Evolutionary conservation across 2,797 vertebrate species (phyloP).

Genomic region (Urocyon cinereoargenteus): DNA sequence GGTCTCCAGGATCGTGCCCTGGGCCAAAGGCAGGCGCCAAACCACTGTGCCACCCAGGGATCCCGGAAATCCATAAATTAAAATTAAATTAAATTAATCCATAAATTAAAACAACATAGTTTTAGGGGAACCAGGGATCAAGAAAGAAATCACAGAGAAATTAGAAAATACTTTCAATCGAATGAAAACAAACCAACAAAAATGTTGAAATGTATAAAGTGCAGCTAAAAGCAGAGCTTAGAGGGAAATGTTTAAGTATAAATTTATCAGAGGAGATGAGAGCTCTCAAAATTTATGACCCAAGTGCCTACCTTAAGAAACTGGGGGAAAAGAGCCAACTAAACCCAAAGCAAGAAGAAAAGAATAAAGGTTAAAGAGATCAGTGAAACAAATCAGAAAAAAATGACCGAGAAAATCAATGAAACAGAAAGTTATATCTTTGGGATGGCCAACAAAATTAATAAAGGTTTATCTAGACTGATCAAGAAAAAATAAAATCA

Average conservation of each 20-base stretch:
- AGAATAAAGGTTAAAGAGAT: neutral
- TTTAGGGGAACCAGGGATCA: neutral
- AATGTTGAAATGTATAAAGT: neutral
- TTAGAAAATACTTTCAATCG: neutral
- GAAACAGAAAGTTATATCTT: neutral
- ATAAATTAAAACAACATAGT: neutral
- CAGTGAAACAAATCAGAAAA: neutral
- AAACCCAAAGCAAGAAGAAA: neutral
- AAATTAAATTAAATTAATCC: too few species aligned
- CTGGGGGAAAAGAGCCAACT: neutral
- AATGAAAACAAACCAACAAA: neutral
- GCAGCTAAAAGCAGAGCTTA: neutral
- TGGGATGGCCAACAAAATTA: neutral
- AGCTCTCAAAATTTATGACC: neutral
- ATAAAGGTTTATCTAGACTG: neutral
- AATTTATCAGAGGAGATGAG: neutral
- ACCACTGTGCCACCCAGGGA: too few species aligned
- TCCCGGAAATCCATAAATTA: neutral
- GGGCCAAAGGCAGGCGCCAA: too few species aligned
- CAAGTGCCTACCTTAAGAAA: neutral
- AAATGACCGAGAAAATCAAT: neutral
- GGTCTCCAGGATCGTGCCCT: too few species aligned
- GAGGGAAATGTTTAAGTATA: neutral
- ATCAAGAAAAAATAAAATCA: neutral
- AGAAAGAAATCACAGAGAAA: neutral